These are phyloP conservation scores for Cosmia pyralina DNA, from an alignment of 2,888 invertebrate genomes.

Conservation along the genomic window DNA sequence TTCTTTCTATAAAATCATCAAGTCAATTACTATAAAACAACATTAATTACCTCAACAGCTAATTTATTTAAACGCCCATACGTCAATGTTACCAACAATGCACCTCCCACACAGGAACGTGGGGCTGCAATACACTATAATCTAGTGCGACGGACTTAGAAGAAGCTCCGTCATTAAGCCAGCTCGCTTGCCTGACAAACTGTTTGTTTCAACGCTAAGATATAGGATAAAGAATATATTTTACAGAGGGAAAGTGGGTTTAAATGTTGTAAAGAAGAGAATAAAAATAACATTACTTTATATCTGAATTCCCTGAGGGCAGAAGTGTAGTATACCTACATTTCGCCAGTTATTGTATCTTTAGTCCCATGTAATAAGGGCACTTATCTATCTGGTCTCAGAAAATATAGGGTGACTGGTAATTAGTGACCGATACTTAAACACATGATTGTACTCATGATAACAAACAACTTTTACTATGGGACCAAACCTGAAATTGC, in stretches of 20 bases:
- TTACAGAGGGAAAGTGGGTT: constrained; percentile 4
- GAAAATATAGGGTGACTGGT: too few relatives aligned
- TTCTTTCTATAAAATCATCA: too few relatives aligned
- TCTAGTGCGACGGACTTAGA: constrained; percentile 73
- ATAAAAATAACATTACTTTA: not conserved
- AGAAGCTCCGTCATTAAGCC: constrained; percentile 80
- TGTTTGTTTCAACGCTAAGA: constrained; percentile 69
- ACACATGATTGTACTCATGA: too few relatives aligned
- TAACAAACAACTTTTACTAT: too few relatives aligned
- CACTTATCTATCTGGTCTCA: too few relatives aligned
- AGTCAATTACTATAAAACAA: not conserved
- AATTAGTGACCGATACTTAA: too few relatives aligned
- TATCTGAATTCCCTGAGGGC: too few relatives aligned
- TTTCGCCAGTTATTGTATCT: too few relatives aligned
- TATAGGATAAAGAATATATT: constrained; percentile 23
- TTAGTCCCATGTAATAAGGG: too few relatives aligned
- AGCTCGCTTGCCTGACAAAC: constrained; percentile 72
- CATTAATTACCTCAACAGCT: not conserved
- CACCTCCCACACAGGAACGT: not conserved
- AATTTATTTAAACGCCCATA: not conserved
- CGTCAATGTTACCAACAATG: constrained; percentile 20
- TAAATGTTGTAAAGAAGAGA: not conserved
- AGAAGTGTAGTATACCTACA: too few relatives aligned
- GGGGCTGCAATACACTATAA: constrained; percentile 47
- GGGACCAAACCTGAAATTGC: too few relatives aligned